Evolutionary conservation across 2,888 invertebrate genomes (phyloP), one percentile per base, ranked within the genome.

Genomic region (Eueremaeus valkanovi): DNA sequence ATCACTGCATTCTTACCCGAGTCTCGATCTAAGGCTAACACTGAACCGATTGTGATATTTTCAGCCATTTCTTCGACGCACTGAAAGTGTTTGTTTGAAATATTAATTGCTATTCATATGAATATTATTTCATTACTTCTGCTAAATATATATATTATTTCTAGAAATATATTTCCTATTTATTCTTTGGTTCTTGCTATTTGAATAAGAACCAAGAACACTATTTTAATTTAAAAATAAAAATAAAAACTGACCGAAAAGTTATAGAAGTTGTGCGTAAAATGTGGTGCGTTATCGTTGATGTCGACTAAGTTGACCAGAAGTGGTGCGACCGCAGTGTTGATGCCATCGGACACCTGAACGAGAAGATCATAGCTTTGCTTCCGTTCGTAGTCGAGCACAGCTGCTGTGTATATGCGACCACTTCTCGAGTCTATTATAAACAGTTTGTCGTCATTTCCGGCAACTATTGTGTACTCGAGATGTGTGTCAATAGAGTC

Each of bases 1-100:
- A 93, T 88, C 78, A 91, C 91, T 0, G 90, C 88, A 81, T 93
- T 93, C 21, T 89, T 81, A 0, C 92, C 92, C 0, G 86, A 83
- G 80, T 93, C 93, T 0, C 87, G 86, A 83, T 93, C 93, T 55
- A 86, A 86, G 0, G 92, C 92, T 21, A 78, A 16, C 13, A 80
- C 78, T 5, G 78, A 76, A 45, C 80, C 80, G 18, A 80, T 77
- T 11, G 80, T 79, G 2, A 79, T 70, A 74, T 80, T 80, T 63
- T 77, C 77, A 58, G 77, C 76, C 75, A 79, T 76, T 76, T 80
- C 79, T 77, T 80, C 80, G n/a, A 80, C 78, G 24, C 45, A 66
- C 72, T 72, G 55, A 55, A 55, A n/a, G n/a, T n/a, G n/a, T n/a
- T n/a, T n/a, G n/a, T n/a, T 51, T 11, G 6, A n/a, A n/a, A 9